Percentiles rank a stretch among this genome's conserved stretches.
Conservation (phyloP, 2,113 vertebrate species). For the Oncorhynchus kisutch region DNA sequence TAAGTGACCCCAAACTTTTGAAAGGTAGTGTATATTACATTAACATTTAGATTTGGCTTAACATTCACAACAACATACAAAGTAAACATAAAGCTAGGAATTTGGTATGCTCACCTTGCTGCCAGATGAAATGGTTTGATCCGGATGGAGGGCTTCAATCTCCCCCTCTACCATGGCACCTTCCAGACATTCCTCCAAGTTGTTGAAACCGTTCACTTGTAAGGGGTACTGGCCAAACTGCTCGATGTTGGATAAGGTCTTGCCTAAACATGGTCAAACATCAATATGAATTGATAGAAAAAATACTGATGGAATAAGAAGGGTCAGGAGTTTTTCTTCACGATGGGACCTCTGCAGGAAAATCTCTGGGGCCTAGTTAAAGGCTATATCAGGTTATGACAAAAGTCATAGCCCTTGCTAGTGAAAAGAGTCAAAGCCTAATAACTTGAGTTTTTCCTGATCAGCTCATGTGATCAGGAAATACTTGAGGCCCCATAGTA, state of each 20-base stretch:
- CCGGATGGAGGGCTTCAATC: conserved; percentile 78
- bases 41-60: neutral
- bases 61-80: neutral
- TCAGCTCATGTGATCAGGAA: neutral
- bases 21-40: neutral
- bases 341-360: no score
- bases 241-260: conserved; percentile 87
- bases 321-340: no score
- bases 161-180: conserved; percentile 94
- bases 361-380: no score
- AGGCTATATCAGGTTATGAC: no score
- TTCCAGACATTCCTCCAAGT: conserved; percentile 92
- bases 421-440: no score
- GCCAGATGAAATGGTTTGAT: conserved; percentile 74
- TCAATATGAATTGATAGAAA: neutral
- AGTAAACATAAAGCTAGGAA: neutral
- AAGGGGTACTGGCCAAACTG: conserved; percentile 97
- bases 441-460: no score
- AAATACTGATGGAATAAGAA: no score
- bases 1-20: no score
- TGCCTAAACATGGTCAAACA: neutral
- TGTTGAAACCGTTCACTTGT: conserved; percentile 92
- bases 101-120: conserved; percentile 79
- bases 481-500: neutral
- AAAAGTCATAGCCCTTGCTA: no score